These are phyloP conservation scores for Trichopria drosophilae DNA, from an alignment of 2,888 invertebrate genomes.

Conservation along the genomic window DNA sequence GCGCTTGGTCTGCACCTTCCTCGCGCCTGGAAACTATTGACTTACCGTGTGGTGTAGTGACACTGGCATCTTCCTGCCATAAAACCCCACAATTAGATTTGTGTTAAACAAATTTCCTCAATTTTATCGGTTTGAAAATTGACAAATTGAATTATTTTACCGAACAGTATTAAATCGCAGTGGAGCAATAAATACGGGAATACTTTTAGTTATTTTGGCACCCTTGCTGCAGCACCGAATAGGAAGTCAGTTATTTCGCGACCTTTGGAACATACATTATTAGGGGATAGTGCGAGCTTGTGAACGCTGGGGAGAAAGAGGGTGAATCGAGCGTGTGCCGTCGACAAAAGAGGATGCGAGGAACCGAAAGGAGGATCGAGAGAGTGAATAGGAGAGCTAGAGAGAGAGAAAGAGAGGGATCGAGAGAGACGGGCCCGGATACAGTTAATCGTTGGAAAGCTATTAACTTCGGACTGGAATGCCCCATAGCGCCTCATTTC, in stretches of 20 bases:
- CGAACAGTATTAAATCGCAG: too few relatives aligned
- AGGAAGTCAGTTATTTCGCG: conserved; percentile 52
- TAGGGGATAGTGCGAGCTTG: conserved; percentile 39
- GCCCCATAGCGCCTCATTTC: conserved; percentile 53
- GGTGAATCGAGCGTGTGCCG: not conserved
- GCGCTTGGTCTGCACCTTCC: conserved; percentile 37
- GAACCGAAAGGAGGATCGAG: conserved; percentile 30
- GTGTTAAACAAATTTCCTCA: too few relatives aligned
- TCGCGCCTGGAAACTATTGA: conserved; percentile 53
- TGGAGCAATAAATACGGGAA: too few relatives aligned
- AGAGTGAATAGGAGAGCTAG: conserved; percentile 24
- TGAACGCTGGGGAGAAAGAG: conserved; percentile 2
- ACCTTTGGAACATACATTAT: conserved; percentile 50
- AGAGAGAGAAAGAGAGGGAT: conserved; percentile 25
- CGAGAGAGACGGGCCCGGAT: conserved; percentile 34
- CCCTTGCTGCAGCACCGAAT: conserved; percentile 19
- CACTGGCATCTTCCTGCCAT: too few relatives aligned
- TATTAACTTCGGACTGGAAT: conserved; percentile 56
- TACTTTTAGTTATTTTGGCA: too few relatives aligned
- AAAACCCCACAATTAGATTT: too few relatives aligned
- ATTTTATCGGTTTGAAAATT: too few relatives aligned
- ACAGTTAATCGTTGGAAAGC: conserved; percentile 57
- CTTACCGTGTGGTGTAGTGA: too few relatives aligned
- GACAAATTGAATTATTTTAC: too few relatives aligned
- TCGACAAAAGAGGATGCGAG: not conserved